A percentile compares a stretch with the other conserved stretches of the same genome.
These are phyloP conservation scores for Amblyornis subalaris DNA, from an alignment of 2,113 vertebrate species.

Conservation along the genomic window DNA sequence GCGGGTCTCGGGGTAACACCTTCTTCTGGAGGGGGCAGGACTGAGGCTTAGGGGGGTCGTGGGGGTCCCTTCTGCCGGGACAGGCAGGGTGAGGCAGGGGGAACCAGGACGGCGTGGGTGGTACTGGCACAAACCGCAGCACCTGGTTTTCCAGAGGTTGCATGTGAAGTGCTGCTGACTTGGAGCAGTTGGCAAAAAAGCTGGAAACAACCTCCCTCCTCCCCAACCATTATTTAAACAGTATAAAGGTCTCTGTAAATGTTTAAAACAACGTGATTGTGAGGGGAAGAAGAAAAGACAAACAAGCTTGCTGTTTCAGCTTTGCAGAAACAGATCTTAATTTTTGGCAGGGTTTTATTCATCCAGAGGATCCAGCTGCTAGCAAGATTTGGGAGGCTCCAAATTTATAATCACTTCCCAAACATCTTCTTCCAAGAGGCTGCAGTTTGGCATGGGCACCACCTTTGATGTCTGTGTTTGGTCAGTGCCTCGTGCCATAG, in stretches of 20 bases:
- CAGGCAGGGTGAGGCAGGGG: neutral
- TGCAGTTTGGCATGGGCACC: constrained; percentile 13
- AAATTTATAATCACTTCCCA: constrained; percentile 5
- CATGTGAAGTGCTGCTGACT: neutral
- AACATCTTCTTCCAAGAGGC: constrained; percentile 20
- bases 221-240: constrained; percentile 43
- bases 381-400: neutral
- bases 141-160: constrained; percentile 2
- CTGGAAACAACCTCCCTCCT: neutral
- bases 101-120: neutral
- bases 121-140: neutral
- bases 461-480: neutral
- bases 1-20: neutral
- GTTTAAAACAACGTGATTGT: constrained; percentile 48
- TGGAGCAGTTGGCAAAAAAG: constrained; percentile 24
- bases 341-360: constrained; percentile 45
- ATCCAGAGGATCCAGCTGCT: constrained; percentile 36
- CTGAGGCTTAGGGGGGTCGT: accelerated
- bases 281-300: constrained; percentile 58
- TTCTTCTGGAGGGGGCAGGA: neutral
- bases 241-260: constrained; percentile 55
- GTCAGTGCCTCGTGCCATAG: neutral
- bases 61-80: neutral
- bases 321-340: constrained; percentile 29
- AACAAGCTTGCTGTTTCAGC: constrained; percentile 60